Evolutionary conservation across 2,113 vertebrate species (phyloP), one percentile per base, ranked within the genome.

Genomic region (Coturnix japonica): DNA sequence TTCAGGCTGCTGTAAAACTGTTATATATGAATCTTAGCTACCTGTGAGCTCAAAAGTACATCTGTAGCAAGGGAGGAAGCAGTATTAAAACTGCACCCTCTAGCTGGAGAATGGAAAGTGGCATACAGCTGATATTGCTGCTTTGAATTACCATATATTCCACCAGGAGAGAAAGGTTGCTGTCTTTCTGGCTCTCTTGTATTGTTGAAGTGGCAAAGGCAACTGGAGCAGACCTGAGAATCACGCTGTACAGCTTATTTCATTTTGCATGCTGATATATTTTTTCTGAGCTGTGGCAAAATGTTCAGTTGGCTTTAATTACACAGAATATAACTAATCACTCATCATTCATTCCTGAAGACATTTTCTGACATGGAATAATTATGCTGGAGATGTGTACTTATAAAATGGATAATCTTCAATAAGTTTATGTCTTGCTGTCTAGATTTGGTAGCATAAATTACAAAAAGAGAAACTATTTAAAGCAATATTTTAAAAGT

Each of bases 401-500:
- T 83, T 71, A 70, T n/a, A 60, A 91, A 90, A 78, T 14, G 4
- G 9, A 51, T 86, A 70, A 75, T 82, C 47, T 79, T 78, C 35
- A 81, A 2, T 39, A 51, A 64, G 33, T 80, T 79, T 84, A 71
- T 84, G 92, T 91, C 70, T 92, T 81, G 47, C 65, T 84, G 74
- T 67, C 30, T 95, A 87, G 87, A 86, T 87, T 69, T 89, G 78
- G 76, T 69, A 91, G 74, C 78, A 94, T 93, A 88, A 87, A 90
- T 95, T 31, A 65, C 41, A 84, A 89, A 95, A 84, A 57, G 37
- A 31, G 11, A 72, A 89, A 88, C 76, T 75, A 92, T 93, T 94
- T 95, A 78, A 93, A 91, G 65, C 35, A 91, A 64, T 94, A 80
- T 95, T 97, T 88, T 71, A 84, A 57, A 74, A 93, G n/a, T 79